Base-by-base conservation (phyloP, 2,888 invertebrate genomes). In the Priocnemis perturbator region DNA sequence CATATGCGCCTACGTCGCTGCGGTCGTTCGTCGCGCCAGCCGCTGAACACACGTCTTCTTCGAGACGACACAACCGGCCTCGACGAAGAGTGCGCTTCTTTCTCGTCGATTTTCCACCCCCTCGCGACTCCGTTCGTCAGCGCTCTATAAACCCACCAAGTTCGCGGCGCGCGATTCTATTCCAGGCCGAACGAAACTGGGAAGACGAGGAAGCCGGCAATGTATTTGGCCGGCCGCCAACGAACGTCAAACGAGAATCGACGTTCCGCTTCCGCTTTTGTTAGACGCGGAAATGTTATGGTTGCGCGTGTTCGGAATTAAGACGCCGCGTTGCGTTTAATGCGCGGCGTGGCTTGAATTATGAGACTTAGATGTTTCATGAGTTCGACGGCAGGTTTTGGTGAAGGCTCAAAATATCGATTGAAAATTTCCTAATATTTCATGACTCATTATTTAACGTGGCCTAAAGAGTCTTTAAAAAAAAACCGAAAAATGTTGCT, bases 1-100 rank as follows among this genome's bases (percentile, higher is more conserved):
- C n/a, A n/a, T n/a, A n/a, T n/a, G n/a, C n/a, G n/a, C n/a, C n/a
- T n/a, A 26, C 67, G 60, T 65, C 47, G 63, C 48, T 37, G 37
- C 37, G 14, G 37, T 45, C 56, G n/a, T 60, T 57, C 52, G 20
- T 50, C 57, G 45, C 52, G 23, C 62, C 67, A 60, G n/a, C n/a
- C n/a, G n/a, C n/a, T n/a, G n/a, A n/a, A n/a, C n/a, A n/a, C n/a
- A n/a, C n/a, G n/a, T n/a, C n/a, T n/a, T n/a, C n/a, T n/a, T n/a
- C n/a, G 7, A 37, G 7, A 11, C 4, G 37, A 26, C 26, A 26
- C 26, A n/a, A 44, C 52, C 53, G 30, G 52, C 63, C 69, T 21
- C 21, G 53, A 20, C 3, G 21, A 21, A 53, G n/a, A n/a, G 26
- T 26, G 5, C 26, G 37, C 11, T 37, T 19, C 37, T 56, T 56